Conservation (phyloP, 2,888 invertebrate genomes). For the Zootermopsis nevadensis region DNA sequence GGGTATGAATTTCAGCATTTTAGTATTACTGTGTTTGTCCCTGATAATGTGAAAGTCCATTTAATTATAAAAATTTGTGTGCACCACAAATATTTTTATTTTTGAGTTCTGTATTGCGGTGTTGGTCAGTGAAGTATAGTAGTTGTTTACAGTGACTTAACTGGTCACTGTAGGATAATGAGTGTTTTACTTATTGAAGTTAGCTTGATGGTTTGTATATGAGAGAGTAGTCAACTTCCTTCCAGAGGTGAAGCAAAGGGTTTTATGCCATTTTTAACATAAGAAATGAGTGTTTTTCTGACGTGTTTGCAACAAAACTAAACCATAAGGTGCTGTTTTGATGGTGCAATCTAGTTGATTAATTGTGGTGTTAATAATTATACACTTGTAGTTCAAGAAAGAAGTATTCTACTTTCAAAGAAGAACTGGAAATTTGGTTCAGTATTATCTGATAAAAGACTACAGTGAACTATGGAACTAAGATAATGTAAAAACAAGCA, state of each 20-base stretch:
- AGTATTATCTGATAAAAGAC: background rate
- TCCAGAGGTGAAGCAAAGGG: too few species aligned
- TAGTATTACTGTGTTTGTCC: background rate
- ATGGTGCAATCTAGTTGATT: background rate
- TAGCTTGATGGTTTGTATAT: too few species aligned
- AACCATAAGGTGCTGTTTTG: conserved; percentile 13
- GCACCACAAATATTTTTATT: background rate
- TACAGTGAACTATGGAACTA: background rate
- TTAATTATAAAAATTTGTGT: background rate
- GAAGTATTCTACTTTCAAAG: background rate
- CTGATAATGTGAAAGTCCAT: background rate
- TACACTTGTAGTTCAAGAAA: background rate
- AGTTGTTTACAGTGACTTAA: too few species aligned
- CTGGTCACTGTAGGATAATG: too few species aligned
- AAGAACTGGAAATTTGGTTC: conserved; percentile 1
- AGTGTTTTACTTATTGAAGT: too few species aligned
- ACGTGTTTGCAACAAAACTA: background rate
- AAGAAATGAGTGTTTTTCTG: background rate
- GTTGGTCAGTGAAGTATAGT: background rate
- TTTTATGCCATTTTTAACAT: too few species aligned
- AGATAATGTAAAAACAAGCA: background rate
- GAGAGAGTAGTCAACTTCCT: too few species aligned
- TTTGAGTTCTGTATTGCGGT: background rate
- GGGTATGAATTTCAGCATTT: background rate
- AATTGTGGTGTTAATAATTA: background rate